A percentile compares a stretch with the other conserved stretches of the same genome.
phyloP scores from a whole-genome alignment of 2,888 invertebrate species.

The Drosophila peninsularis region DNA sequence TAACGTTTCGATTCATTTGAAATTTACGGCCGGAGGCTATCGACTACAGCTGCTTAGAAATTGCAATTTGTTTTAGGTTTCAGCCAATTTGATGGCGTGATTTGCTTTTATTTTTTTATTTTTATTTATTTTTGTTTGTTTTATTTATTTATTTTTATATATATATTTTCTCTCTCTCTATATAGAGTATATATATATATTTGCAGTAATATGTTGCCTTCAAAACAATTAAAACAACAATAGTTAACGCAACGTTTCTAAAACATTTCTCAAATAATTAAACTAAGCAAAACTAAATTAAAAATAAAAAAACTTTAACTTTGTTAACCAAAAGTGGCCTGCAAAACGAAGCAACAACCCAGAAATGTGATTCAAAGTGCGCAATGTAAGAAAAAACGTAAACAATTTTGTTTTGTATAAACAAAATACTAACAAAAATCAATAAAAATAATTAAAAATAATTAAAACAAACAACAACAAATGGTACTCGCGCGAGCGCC shows the following conservation, averaged over 20 bases:
- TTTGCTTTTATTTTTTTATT: background rate
- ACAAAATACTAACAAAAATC: constrained; percentile 23
- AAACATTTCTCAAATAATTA: constrained; percentile 51
- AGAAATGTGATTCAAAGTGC: constrained; percentile 76
- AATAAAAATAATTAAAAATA: constrained; percentile 4
- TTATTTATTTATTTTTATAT: background rate
- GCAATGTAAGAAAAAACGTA: constrained; percentile 67
- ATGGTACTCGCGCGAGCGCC: constrained; percentile 67
- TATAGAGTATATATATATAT: constrained; percentile 3
- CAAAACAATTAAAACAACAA: constrained; percentile 51
- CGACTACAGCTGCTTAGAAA: constrained; percentile 45
- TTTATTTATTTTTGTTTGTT: background rate
- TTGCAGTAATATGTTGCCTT: constrained; percentile 72
- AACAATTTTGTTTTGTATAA: constrained; percentile 56
- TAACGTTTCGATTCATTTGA: constrained; percentile 56
- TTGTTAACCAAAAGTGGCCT: constrained; percentile 73
- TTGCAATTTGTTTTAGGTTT: constrained; percentile 37
- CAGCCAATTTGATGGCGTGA: constrained; percentile 29
- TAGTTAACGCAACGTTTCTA: constrained; percentile 78
- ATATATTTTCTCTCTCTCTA: background rate
- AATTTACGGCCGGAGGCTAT: constrained; percentile 34
- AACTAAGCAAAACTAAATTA: constrained; percentile 11
- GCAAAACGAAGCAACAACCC: constrained; percentile 64
- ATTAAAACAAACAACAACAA: constrained; percentile 22
- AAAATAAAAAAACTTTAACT: constrained; percentile 26